Percentiles rank a stretch among this genome's conserved stretches.
Conservation (phyloP, 2,888 invertebrate genomes). For the Heliconius erato region DNA sequence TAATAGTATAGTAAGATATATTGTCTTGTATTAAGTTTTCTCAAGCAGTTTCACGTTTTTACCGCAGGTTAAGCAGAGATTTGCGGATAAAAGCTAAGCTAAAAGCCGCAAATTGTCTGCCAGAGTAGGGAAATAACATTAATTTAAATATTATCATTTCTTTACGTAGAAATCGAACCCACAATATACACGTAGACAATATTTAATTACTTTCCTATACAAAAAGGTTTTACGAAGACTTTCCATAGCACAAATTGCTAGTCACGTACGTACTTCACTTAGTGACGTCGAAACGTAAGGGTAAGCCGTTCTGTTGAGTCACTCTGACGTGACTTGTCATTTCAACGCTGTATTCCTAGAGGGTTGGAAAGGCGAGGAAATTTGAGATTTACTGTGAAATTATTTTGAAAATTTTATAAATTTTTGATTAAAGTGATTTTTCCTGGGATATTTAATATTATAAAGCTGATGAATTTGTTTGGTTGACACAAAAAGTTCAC, state of each 20-base stretch:
- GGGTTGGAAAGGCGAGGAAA: background rate
- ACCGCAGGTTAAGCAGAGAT: no score
- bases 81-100: no score
- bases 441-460: background rate
- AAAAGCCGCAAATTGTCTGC: no score
- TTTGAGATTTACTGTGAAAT: slow-evolving; percentile 3
- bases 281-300: slow-evolving; percentile 18
- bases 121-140: no score
- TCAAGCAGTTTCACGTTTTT: no score
- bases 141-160: no score
- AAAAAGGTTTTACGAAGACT: background rate
- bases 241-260: background rate
- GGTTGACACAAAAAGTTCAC: no score
- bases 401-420: background rate
- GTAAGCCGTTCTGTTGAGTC: slow-evolving; percentile 17
- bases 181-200: background rate
- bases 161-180: no score
- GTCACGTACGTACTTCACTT: slow-evolving; percentile 25
- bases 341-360: background rate
- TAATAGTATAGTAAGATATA: no score
- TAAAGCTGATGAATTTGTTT: background rate
- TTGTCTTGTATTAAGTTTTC: no score
- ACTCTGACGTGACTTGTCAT: slow-evolving; percentile 20
- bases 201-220: background rate
- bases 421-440: background rate